Conservation (phyloP, 2,113 vertebrate species). For the Dipodomys merriami region DNA sequence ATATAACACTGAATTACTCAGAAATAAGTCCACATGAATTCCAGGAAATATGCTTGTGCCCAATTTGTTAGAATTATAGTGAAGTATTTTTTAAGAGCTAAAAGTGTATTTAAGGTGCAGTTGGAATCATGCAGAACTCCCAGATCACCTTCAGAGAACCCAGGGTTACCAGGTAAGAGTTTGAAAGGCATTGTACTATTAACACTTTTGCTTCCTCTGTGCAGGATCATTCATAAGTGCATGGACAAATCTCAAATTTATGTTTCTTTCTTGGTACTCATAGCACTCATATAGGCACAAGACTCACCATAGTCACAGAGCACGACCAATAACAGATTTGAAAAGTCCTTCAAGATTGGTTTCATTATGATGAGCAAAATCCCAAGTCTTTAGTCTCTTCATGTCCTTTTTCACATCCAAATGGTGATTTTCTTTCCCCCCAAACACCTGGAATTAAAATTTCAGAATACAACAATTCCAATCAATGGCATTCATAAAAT, state of each 20-base stretch:
- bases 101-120: constrained; percentile 17
- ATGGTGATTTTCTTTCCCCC: constrained; percentile 42
- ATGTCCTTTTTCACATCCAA: constrained; percentile 87
- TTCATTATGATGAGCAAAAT: constrained; percentile 94
- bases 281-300: neutral
- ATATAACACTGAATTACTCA: neutral
- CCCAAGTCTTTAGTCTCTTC: constrained; percentile 88
- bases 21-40: constrained; percentile 29
- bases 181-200: neutral
- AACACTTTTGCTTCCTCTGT: neutral
- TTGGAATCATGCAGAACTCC: neutral
- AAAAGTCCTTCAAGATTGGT: constrained; percentile 89
- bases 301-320: constrained; percentile 94
- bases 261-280: neutral
- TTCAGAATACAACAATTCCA: constrained; percentile 50
- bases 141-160: neutral
- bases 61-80: constrained; percentile 19
- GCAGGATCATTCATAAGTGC: neutral
- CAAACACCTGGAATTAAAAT: constrained; percentile 82
- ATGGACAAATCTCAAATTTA: neutral
- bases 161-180: neutral
- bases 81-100: neutral
- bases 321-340: constrained; percentile 90
- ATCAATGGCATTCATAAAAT: constrained; percentile 62
- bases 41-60: neutral